A percentile compares a stretch with the other conserved stretches of the same genome.
Evolutionary conservation across 1,140 invertebrate species (phyloP).

Genomic region (Ostrea denselamellosa): DNA sequence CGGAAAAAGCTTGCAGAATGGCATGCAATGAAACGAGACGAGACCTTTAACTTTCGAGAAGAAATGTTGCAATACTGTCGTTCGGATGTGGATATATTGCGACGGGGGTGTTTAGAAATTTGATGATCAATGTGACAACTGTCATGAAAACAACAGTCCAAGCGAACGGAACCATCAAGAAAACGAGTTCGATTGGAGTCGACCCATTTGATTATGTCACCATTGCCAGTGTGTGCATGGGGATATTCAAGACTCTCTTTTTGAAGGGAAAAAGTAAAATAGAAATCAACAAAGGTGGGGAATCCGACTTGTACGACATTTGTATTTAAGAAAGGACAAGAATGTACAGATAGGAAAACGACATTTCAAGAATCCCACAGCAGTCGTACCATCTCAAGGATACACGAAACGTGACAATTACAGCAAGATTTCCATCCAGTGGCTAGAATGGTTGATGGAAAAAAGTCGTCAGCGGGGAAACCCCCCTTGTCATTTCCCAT

Average conservation of each 20-base stretch:
- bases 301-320: slow-evolving; percentile 15
- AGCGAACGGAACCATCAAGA: slow-evolving; percentile 41
- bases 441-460: slow-evolving; percentile 52
- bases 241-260: slow-evolving; percentile 29
- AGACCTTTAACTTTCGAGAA: slow-evolving; percentile 49
- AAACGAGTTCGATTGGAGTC: not conserved
- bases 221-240: slow-evolving; percentile 49
- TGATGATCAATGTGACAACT: slow-evolving; percentile 47
- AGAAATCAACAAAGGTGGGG: slow-evolving; percentile 15
- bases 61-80: slow-evolving; percentile 46
- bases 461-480: slow-evolving; percentile 11
- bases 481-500: slow-evolving; percentile 42
- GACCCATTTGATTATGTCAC: slow-evolving; percentile 51
- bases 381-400: slow-evolving; percentile 44
- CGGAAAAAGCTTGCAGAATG: slow-evolving; percentile 49
- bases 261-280: slow-evolving; percentile 36
- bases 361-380: slow-evolving; percentile 25
- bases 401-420: slow-evolving; percentile 47
- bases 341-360: slow-evolving; percentile 38
- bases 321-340: not conserved
- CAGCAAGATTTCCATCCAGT: slow-evolving; percentile 49
- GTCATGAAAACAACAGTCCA: not conserved
- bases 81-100: slow-evolving; percentile 52
- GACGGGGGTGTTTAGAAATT: slow-evolving; percentile 34
- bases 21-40: slow-evolving; percentile 40